Percentiles rank a stretch among this genome's conserved stretches.
These are phyloP conservation scores for Leptestheria dahalacensis DNA, from an alignment of 1,140 invertebrate genomes.

Conservation along the genomic window DNA sequence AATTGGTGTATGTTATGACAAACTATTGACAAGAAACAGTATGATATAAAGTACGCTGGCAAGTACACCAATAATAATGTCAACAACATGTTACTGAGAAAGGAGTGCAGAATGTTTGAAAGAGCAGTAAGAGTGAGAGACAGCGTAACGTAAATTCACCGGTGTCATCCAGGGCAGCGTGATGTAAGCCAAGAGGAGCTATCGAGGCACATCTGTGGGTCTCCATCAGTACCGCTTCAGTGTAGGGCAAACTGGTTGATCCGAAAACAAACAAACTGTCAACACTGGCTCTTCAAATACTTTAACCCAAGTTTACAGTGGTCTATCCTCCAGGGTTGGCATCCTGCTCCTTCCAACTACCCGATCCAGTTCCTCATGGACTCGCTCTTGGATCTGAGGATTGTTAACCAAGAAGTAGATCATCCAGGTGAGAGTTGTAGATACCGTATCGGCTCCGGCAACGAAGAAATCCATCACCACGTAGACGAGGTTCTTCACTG, in stretches of 20 bases:
- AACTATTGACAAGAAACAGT: no score
- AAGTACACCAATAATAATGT: no score
- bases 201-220: not conserved
- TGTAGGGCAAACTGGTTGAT: not conserved
- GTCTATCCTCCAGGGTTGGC: conserved; percentile 57
- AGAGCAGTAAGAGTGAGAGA: no score
- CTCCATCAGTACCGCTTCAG: not conserved
- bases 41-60: no score
- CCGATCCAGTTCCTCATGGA: conserved; percentile 77
- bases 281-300: no score
- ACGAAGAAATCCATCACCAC: conserved; percentile 56
- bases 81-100: no score
- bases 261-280: not conserved
- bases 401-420: conserved; percentile 74
- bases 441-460: conserved; percentile 87
- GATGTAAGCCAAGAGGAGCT: not conserved
- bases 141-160: not conserved
- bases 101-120: no score
- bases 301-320: not conserved
- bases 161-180: not conserved
- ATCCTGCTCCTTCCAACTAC: conserved; percentile 65
- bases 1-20: no score
- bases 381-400: conserved; percentile 59
- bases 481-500: not conserved
- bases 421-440: conserved; percentile 75